A percentile compares a stretch with the other conserved stretches of the same genome.
Evolutionary conservation across 2,888 invertebrate species (phyloP).

Genomic region (Tipula vernalis): DNA sequence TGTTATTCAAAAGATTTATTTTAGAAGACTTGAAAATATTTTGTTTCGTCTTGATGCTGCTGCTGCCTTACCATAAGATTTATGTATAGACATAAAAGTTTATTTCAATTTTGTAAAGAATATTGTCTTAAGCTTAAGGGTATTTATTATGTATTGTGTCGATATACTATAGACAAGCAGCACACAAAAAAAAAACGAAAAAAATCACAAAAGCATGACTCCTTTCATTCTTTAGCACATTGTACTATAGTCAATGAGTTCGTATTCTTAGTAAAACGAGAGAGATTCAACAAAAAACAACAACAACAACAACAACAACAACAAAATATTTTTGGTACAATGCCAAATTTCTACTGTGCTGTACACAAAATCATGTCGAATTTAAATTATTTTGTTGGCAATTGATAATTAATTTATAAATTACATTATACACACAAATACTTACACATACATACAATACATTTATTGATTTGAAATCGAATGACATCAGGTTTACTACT

Average conservation of each 20-base stretch:
- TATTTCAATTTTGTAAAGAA: neutral
- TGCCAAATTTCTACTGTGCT: neutral
- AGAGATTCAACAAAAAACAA: neutral
- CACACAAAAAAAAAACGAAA: neutral
- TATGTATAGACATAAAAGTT: neutral
- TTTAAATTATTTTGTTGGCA: conserved; percentile 4
- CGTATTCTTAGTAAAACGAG: neutral
- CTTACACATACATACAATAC: neutral
- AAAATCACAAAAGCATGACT: neutral
- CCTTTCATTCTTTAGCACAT: neutral
- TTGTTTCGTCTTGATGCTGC: neutral
- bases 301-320: too few relatives aligned
- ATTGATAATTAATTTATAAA: neutral
- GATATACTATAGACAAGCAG: neutral
- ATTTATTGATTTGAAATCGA: neutral
- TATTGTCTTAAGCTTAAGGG: neutral
- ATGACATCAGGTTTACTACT: neutral
- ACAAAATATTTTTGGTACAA: neutral
- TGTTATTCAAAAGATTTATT: neutral
- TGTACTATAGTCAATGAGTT: neutral
- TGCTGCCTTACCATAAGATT: neutral
- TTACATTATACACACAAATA: neutral
- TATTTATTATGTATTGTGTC: neutral
- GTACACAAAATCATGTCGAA: neutral
- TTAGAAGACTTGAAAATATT: neutral